Percentiles rank a stretch among this genome's conserved stretches.
Evolutionary conservation across 2,113 vertebrate genomes (phyloP).

Genomic region (Clarias gariepinus): DNA sequence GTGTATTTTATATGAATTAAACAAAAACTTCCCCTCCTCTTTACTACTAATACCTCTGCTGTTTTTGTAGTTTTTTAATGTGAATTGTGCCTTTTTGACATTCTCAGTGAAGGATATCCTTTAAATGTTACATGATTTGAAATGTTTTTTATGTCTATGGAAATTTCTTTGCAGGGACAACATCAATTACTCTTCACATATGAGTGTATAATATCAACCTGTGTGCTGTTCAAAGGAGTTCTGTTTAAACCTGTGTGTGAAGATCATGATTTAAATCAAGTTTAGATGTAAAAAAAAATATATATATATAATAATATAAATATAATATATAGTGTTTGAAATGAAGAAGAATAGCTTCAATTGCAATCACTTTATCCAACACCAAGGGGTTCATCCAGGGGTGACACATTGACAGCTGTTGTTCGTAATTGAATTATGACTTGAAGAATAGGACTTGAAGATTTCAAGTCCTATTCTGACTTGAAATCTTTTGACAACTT

Average conservation of each 20-base stretch:
- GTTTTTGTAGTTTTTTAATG: conserved; percentile 3
- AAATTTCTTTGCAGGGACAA: not conserved
- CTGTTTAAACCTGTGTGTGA: conserved; percentile 1
- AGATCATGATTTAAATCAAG: not conserved
- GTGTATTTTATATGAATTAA: conserved; percentile 3
- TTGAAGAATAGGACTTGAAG: too few species aligned
- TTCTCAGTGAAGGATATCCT: not conserved
- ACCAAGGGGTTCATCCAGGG: not conserved
- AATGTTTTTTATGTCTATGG: not conserved
- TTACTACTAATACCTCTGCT: not conserved
- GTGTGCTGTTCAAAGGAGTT: not conserved
- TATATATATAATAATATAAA: too few species aligned
- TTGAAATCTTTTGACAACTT: not conserved
- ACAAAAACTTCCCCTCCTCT: not conserved
- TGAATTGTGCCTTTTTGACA: not conserved
- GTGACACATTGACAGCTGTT: not conserved
- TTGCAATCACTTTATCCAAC: not conserved
- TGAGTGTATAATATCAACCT: not conserved
- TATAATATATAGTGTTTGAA: not conserved
- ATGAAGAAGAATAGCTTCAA: not conserved
- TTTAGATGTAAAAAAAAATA: not conserved
- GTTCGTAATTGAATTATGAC: not conserved
- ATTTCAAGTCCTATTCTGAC: not conserved
- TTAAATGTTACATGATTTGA: not conserved
- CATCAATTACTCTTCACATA: not conserved